These are phyloP conservation scores for Sesamia inferens DNA, from an alignment of 2,888 invertebrate genomes.

Conservation along the genomic window DNA sequence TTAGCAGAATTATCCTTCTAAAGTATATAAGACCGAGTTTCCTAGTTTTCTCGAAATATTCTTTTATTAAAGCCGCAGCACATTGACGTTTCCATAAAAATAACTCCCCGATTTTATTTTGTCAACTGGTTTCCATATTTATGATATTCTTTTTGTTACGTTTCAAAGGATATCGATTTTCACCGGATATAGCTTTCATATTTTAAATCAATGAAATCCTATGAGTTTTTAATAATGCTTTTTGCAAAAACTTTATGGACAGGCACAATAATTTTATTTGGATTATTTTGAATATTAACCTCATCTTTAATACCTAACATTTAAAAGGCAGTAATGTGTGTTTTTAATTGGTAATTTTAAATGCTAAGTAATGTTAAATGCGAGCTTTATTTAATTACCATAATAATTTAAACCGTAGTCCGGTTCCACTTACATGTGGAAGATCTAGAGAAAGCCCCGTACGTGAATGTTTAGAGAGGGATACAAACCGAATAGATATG, in stretches of 20 bases:
- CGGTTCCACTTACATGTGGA: conserved; percentile 39
- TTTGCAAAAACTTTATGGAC: background rate
- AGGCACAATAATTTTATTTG: background rate
- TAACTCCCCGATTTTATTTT: background rate
- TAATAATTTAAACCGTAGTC: conserved; percentile 25
- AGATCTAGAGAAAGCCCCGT: conserved; percentile 53
- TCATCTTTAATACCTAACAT: background rate
- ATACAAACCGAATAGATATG: conserved; percentile 68
- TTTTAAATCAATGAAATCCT: conserved; percentile 19
- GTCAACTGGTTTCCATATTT: too few relatives aligned
- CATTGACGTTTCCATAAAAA: conserved; percentile 35
- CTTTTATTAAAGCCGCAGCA: conserved; percentile 17
- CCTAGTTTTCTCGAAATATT: conserved; percentile 23
- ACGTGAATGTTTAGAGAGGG: conserved; percentile 61
- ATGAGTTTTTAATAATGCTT: background rate
- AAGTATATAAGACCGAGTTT: background rate
- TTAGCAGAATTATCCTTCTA: too few relatives aligned
- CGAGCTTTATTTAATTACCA: conserved; percentile 23
- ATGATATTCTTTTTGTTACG: background rate
- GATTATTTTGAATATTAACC: background rate
- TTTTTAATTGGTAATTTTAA: too few relatives aligned
- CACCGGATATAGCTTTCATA: conserved; percentile 8
- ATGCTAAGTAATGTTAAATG: background rate
- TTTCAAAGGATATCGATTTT: conserved; percentile 26
- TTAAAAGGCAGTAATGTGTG: background rate